A percentile compares a stretch with the other conserved stretches of the same genome.
Conservation (phyloP, 2,113 vertebrate species). For the Epinephelus moara region DNA sequence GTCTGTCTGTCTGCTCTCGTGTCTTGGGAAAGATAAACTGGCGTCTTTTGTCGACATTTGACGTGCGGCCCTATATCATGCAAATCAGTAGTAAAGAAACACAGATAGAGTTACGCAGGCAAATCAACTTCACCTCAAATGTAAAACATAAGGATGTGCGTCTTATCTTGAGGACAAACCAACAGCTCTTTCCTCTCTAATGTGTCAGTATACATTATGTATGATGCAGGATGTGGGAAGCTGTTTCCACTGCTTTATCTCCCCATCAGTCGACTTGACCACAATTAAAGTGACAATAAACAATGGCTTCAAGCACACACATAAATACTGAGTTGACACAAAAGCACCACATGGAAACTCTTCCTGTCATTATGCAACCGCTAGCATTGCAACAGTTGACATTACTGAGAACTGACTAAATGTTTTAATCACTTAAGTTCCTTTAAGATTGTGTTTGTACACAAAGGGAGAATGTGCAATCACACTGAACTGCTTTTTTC, state of each 20-base stretch:
- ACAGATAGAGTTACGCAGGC: constrained; percentile 33
- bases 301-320: constrained; percentile 46
- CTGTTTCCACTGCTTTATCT: constrained; percentile 18
- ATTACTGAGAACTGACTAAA: constrained; percentile 12
- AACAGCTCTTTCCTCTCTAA: constrained; percentile 6
- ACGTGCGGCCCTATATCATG: constrained; percentile 18
- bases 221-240: constrained; percentile 7
- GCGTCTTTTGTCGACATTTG: constrained; percentile 26
- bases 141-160: constrained; percentile 37
- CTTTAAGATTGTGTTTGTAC: neutral
- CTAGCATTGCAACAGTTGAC: constrained; percentile 5
- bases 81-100: constrained; percentile 45
- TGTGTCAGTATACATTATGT: constrained; percentile 1
- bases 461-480: neutral
- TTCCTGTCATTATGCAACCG: neutral
- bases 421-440: neutral
- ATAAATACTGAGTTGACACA: constrained; percentile 14
- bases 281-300: constrained; percentile 56
- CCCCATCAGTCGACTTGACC: neutral
- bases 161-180: no score
- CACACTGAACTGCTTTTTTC: neutral
- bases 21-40: constrained; percentile 53
- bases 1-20: constrained; percentile 45
- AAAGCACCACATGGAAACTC: constrained; percentile 20
- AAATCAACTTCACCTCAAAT: constrained; percentile 40